Evolutionary conservation across 2,888 invertebrate species (phyloP), one percentile per base, ranked within the genome.

Genomic region (Clitarchus hookeri): DNA sequence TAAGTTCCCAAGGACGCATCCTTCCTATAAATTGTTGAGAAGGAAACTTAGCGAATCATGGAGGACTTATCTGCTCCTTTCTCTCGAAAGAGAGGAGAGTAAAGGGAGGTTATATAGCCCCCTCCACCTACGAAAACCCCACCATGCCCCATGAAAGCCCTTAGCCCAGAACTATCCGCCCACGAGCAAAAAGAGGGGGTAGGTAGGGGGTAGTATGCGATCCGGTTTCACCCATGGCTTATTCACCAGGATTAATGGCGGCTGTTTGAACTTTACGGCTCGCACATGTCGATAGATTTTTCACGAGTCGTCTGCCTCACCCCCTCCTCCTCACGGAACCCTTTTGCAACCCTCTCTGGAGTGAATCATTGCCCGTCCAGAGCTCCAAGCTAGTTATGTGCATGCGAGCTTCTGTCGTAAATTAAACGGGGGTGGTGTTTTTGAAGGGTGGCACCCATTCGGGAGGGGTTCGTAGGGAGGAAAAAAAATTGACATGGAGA

Each of bases 161-260:
- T 53, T 19, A 53, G 53, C 53, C 53, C 53, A 53, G 53, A 53
- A 53, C 13, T 53, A 2, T 53, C 19, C 53, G 53, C 53, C 53
- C 53, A 19, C 53, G 13, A 12, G 19, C 65, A 23, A 6, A 19
- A 65, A n/a, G 23, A 36, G 36, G n/a, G n/a, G n/a, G n/a, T n/a
- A n/a, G n/a, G n/a, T n/a, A n/a, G 23, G 65, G 65, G 65, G 13
- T 65, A 23, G 65, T 65, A 23, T 65, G 65, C 16, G 65, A 65
- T 65, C 65, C 65, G 23, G 85, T 83, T 83, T 85, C 85, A 83
- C 53, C 84, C 86, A 44, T 78, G 87, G 84, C 86, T 85, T 87
- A 86, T 86, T 87, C 87, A 86, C 80, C 80, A 83, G 87, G 86
- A 87, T 87, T 87, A 87, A 87, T 87, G 87, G 87, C 84, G 85